These are phyloP conservation scores for Calliopum simillimum DNA, from an alignment of 2,888 invertebrate species.

Conservation along the genomic window DNA sequence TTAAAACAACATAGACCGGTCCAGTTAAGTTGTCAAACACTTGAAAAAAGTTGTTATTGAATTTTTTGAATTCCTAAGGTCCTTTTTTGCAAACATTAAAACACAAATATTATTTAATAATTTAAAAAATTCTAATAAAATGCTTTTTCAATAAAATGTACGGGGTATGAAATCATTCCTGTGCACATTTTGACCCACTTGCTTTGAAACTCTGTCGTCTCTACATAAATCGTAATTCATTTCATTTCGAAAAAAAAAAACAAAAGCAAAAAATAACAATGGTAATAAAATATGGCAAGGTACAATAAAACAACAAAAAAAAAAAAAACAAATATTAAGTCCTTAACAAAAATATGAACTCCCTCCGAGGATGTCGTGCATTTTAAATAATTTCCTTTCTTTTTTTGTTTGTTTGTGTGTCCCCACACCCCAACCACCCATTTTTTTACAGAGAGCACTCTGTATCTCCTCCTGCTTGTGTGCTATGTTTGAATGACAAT, in stretches of 20 bases:
- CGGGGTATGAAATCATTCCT: no score
- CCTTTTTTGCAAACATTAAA: slow-evolving; percentile 35
- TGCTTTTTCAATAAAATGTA: no score
- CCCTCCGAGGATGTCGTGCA: slow-evolving; percentile 60
- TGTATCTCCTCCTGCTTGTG: neutral
- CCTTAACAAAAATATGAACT: slow-evolving; percentile 59
- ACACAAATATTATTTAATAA: no score
- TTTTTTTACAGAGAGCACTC: no score
- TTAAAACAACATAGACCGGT: no score
- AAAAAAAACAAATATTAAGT: slow-evolving; percentile 28
- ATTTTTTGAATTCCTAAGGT: slow-evolving; percentile 41
- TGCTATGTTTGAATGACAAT: neutral
- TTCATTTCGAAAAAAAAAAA: slow-evolving; percentile 42
- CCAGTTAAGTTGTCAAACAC: no score
- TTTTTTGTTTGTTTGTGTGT: no score
- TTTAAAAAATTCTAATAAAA: no score
- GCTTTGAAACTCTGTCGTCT: no score
- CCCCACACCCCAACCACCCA: no score
- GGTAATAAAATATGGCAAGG: slow-evolving; percentile 42
- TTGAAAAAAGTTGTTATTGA: no score
- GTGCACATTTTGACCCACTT: no score
- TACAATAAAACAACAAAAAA: slow-evolving; percentile 38
- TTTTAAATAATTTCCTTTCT: slow-evolving; percentile 53
- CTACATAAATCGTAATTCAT: slow-evolving; percentile 57
- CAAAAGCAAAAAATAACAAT: slow-evolving; percentile 36